Evolutionary conservation across 2,113 vertebrate species (phyloP), one percentile per base, ranked within the genome.

Genomic region (Sisor rabdophorus): DNA sequence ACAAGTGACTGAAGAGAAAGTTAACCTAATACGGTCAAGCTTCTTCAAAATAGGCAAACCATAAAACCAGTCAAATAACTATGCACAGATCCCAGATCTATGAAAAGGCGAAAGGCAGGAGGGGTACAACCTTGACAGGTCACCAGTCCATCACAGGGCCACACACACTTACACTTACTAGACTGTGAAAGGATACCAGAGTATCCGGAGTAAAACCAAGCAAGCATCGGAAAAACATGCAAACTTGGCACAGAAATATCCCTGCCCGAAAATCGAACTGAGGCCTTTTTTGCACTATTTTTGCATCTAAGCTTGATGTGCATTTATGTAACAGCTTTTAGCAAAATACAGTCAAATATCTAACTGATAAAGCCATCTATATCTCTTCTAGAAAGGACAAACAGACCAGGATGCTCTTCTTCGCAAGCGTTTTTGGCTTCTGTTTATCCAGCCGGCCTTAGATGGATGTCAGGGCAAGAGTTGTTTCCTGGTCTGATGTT

Each of bases 11-110:
- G 78, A 70, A 36, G 55, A 84, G 83, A 86, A 82, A 83, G 82
- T 84, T 84, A 85, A 63, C 92, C 92, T 90, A 92, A 92, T 89
- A 93, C 87, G 91, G 91, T 80, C 79, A 90, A 84, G 85, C 87
- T 84, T 50, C 67, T 58, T 59, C 71, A 78, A 47, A 56, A 86
- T 82, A 87, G 81, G 76, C 67, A 22, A 58, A 53, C 26, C 82
- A 89, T 85, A 73, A 81, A 79, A 73, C 48, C n/a, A n/a, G 52
- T 65, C 48, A 59, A 87, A 86, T 79, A 68, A 72, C 78, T 76
- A 71, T 79, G 81, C 69, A 52, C n/a, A n/a, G n/a, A n/a, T n/a
- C n/a, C n/a, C n/a, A n/a, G n/a, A n/a, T n/a, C n/a, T n/a, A n/a
- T n/a, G n/a, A n/a, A n/a, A n/a, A n/a, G n/a, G n/a, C n/a, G n/a